Evolutionary conservation across 2,888 invertebrate species (phyloP).

Genomic region (Lycia hirtaria): DNA sequence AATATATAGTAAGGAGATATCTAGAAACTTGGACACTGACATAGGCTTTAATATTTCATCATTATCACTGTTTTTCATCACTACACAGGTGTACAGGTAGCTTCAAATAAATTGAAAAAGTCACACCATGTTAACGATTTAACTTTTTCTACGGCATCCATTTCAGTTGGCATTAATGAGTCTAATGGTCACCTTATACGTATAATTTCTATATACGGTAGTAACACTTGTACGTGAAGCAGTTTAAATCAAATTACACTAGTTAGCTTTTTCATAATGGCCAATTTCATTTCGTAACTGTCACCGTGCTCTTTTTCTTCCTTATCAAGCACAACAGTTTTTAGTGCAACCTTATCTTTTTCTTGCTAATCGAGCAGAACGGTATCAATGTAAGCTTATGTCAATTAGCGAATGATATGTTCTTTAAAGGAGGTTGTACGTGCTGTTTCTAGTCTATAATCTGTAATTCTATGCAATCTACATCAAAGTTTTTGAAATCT

Average conservation of each 20-base stretch:
- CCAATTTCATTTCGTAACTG: slow-evolving; percentile 15
- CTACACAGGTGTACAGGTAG: too few species aligned
- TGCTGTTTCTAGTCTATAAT: neutral
- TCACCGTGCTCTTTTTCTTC: slow-evolving; percentile 17
- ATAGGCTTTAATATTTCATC: too few species aligned
- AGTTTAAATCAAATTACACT: slow-evolving; percentile 33
- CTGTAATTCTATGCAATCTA: neutral
- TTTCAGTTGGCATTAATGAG: slow-evolving; percentile 37
- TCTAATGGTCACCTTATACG: slow-evolving; percentile 35
- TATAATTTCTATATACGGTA: slow-evolving; percentile 26
- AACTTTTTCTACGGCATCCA: slow-evolving; percentile 33
- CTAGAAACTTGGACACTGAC: too few species aligned
- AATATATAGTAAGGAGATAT: too few species aligned
- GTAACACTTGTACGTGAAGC: slow-evolving; percentile 30
- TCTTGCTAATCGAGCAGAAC: neutral
- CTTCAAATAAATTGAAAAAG: neutral
- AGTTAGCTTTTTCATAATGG: slow-evolving; percentile 17
- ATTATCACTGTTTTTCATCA: too few species aligned
- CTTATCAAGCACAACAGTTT: slow-evolving; percentile 1
- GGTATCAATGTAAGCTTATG: neutral
- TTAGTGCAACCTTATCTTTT: slow-evolving; percentile 15
- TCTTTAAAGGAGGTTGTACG: neutral
- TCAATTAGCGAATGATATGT: neutral
- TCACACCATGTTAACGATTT: slow-evolving; percentile 23
- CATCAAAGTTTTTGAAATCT: neutral